Evolutionary conservation across 2,797 vertebrate species (phyloP).

Genomic region (Sciurus carolinensis): DNA sequence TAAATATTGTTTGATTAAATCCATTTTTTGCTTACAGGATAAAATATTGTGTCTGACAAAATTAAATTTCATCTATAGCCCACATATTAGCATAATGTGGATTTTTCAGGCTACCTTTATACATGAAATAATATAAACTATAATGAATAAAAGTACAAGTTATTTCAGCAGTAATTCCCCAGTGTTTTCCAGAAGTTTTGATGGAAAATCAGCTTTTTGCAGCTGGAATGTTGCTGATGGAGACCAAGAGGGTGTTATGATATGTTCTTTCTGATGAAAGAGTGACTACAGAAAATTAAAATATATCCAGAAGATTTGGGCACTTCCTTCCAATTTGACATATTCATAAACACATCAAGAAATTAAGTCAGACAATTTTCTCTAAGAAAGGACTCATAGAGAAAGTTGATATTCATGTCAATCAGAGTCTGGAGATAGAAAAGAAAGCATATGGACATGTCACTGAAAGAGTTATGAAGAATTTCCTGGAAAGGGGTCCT

Average conservation of each 20-base stretch:
- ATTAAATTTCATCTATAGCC: constrained; percentile 69
- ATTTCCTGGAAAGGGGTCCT: too few relatives aligned
- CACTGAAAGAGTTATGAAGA: too few relatives aligned
- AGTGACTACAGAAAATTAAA: constrained; percentile 13
- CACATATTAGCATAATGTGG: constrained; percentile 69
- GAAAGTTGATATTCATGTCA: constrained; percentile 7
- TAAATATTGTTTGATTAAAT: constrained; percentile 76
- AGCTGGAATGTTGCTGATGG: background rate
- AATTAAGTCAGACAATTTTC: constrained; percentile 40
- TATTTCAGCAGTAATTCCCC: constrained; percentile 52
- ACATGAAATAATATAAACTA: constrained; percentile 48
- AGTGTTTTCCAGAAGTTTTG: constrained; percentile 49
- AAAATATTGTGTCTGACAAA: constrained; percentile 72
- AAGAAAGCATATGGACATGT: background rate
- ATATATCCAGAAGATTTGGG: background rate
- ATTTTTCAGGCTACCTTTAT: constrained; percentile 64
- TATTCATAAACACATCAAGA: background rate
- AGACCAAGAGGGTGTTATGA: background rate
- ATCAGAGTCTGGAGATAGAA: background rate
- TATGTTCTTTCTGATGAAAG: background rate
- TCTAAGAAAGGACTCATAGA: background rate
- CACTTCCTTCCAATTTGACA: background rate
- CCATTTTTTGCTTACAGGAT: constrained; percentile 70
- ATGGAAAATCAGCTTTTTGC: background rate
- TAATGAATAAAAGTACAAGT: constrained; percentile 57